Evolutionary conservation across 2,113 vertebrate species (phyloP), one percentile per base, ranked within the genome.

Genomic region (Amphiprion ocellaris): DNA sequence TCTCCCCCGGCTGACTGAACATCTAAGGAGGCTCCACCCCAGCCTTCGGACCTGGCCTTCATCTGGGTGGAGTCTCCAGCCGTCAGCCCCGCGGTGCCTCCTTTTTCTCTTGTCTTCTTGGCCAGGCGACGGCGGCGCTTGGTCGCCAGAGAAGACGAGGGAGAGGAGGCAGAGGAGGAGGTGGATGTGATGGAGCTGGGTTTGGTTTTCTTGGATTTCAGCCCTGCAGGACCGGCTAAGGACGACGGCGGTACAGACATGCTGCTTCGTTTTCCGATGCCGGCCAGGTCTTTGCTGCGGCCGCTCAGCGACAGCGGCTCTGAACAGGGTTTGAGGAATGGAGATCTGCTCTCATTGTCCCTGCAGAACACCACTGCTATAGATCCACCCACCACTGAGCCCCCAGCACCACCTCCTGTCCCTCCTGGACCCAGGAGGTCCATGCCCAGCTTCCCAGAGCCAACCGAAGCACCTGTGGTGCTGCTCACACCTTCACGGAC

Each of bases 401-500:
- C 74, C 16, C 96, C 93, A 64, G 95, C 30, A 70, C 93, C 0
- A 0, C 87, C 90, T 4, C 84, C 88, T 23, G 87, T 19, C 1
- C 92, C 85, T 19, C 90, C 82, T 16, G 91, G 19, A 8, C 94
- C 92, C 0, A 95, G 58, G 2, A 94, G 91, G 53, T 95, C 94
- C 83, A 94, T 91, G 10, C 93, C 93, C 26, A 94, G 59, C 72
- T 95, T 95, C 19, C 92, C 91, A 4, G 92, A 82, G 15, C 90
- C 85, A 0, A 87, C 84, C 0, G 89, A 86, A 15, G 96, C 77
- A 70, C 96, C 4, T 0, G 95, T 97, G 76, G 97, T 98, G 89
- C 97, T 98, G 89, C 96, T 98, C 23, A 98, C 97, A 0, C 97
- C 97, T 30, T 98, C 97, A 0, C 97, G 95, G 62, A 98, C 97